Evolutionary conservation across 37 sponge, comb jelly and placozoan genomes (phyloP).

Genomic region (Chondrilla cf. caribensis): DNA sequence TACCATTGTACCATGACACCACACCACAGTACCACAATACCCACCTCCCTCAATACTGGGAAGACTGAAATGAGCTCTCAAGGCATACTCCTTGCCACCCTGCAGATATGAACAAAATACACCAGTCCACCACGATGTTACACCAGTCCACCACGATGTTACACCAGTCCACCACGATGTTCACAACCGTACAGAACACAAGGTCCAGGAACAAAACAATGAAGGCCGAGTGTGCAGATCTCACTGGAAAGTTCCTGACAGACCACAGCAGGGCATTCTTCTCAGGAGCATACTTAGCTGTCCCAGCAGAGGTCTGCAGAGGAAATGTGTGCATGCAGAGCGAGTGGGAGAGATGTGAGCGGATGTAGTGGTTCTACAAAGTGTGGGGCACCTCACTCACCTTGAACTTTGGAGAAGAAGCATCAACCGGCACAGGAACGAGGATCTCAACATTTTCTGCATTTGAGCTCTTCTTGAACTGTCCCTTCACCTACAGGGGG

Average conservation of each 20-base stretch:
- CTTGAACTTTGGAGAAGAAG: slow-evolving; percentile 88
- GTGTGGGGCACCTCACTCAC: slow-evolving; percentile 24
- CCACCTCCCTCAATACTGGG: slow-evolving; percentile 87
- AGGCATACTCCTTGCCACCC: slow-evolving; percentile 92
- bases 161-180: no score
- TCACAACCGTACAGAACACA: no score
- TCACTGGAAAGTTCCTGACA: slow-evolving; percentile 93
- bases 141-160: no score
- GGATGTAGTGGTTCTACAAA: neutral
- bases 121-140: no score
- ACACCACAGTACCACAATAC: neutral
- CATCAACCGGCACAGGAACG: slow-evolving; percentile 95
- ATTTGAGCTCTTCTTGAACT: slow-evolving; percentile 93
- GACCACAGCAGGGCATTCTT: slow-evolving; percentile 82
- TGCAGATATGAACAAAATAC: neutral
- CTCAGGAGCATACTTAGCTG: slow-evolving; percentile 90
- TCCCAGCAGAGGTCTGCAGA: slow-evolving; percentile 58
- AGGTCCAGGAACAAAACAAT: neutral
- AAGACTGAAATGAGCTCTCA: slow-evolving; percentile 96
- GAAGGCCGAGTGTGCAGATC: neutral
- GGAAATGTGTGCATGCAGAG: no score
- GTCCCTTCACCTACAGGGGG: slow-evolving; percentile 85
- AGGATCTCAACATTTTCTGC: slow-evolving; percentile 92
- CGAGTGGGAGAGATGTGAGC: no score
- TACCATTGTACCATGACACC: neutral